Evolutionary conservation across 2,888 invertebrate genomes (phyloP), one percentile per base, ranked within the genome.

Genomic region (Diaphora mendica): DNA sequence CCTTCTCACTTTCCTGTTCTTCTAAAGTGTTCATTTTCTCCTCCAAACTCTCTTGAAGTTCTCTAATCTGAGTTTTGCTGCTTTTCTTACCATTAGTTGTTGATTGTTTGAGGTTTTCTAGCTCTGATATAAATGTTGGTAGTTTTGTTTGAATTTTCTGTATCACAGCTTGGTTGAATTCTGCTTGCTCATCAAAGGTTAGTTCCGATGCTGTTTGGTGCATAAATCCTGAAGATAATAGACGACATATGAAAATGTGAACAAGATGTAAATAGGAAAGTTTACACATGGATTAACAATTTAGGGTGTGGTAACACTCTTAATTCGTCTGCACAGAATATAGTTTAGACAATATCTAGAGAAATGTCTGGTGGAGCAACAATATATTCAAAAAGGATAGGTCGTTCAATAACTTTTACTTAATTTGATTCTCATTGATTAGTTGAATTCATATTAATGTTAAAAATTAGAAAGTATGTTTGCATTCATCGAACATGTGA

Each of bases 161-260:
- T 26, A 94, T 87, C 4, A 96, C 87, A 2, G 92, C 93, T 74
- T 93, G 91, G 77, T 95, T 95, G 2, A 96, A 86, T 82, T 95
- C 95, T 0, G 89, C 75, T 84, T 95, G 96, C 65, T 96, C 96
- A 67, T 95, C 94, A 83, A 91, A 96, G 72, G 92, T 90, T 20
- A 96, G 81, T 70, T 95, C 94, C 9, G 86, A 69, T 51, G 91
- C 74, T n/a, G 91, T 89, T 84, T 92, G 90, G 20, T 91, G 91
- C 88, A 94, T 89, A 55, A 95, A 89, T 26, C 96, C 96, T 96
- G 86, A 8, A 90, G 9, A 68, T 39, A 13, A 33, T 20, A 44
- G n/a, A 39, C 17, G 4, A 5, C 35, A 4, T 30, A 17, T 62
- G 1, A 30, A 5, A n/a, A 23, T 55, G 51, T 55, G 3, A 11